These are phyloP conservation scores for Oreochromis mossambicus DNA, from an alignment of 2,797 vertebrate species.

Conservation along the genomic window DNA sequence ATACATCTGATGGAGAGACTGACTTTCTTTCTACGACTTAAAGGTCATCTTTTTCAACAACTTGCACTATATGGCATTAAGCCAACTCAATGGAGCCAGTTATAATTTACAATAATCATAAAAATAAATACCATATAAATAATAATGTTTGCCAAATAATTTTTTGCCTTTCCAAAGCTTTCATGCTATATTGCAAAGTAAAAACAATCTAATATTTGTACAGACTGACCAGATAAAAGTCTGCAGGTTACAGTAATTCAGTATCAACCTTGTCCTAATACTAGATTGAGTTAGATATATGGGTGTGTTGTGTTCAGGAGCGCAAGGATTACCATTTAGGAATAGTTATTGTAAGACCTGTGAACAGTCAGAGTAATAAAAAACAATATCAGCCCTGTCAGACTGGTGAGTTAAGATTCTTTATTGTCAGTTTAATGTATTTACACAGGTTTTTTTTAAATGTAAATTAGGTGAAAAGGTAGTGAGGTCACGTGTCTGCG, in stretches of 20 bases:
- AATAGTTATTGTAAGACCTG: background rate
- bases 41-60: fast-evolving
- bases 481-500: slow-evolving; percentile 3
- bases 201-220: fast-evolving
- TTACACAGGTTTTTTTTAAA: background rate
- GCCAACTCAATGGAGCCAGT: fast-evolving
- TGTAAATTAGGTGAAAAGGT: background rate
- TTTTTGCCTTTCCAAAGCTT: background rate
- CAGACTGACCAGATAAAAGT: background rate
- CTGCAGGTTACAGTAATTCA: background rate
- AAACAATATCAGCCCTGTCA: background rate
- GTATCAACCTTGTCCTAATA: background rate
- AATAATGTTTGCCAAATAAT: background rate
- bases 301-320: background rate
- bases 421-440: background rate
- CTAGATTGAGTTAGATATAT: fast-evolving
- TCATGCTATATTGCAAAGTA: background rate
- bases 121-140: background rate
- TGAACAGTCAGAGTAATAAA: background rate
- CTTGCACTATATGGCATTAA: background rate
- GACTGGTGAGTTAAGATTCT: background rate
- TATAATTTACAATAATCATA: background rate
- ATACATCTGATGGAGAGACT: background rate
- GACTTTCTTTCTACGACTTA: background rate
- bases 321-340: background rate